Percentiles rank a stretch among this genome's conserved stretches.
phyloP scores from a whole-genome alignment of 2,797 vertebrate genomes.

The Serranus cabrilla region DNA sequence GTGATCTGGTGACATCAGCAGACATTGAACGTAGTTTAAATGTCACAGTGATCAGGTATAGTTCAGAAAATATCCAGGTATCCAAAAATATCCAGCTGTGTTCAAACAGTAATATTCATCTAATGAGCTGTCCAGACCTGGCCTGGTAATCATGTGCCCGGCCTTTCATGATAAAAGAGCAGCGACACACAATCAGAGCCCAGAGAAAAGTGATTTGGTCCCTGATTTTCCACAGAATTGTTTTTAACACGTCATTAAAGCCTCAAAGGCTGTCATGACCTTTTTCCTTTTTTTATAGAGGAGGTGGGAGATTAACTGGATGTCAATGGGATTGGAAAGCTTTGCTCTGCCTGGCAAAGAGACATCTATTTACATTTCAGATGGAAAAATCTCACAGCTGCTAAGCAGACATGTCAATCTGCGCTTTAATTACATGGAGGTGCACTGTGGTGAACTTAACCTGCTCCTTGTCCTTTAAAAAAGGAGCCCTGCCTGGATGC shows the following conservation, averaged over 20 bases:
- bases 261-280: slow-evolving; percentile 41
- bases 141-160: slow-evolving; percentile 21
- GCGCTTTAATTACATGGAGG: slow-evolving; percentile 28
- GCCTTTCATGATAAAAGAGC: slow-evolving; percentile 39
- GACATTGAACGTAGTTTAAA: background rate
- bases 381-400: slow-evolving; percentile 33
- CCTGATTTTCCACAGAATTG: slow-evolving; percentile 41
- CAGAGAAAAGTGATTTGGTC: slow-evolving; percentile 22
- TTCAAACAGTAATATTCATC: slow-evolving; percentile 36
- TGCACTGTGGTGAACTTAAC: slow-evolving; percentile 20
- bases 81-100: slow-evolving; percentile 8
- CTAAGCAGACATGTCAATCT: slow-evolving; percentile 23
- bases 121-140: slow-evolving; percentile 31
- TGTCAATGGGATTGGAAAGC: slow-evolving; percentile 10
- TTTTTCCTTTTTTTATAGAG: slow-evolving; percentile 16
- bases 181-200: slow-evolving; percentile 18
- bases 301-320: slow-evolving; percentile 23
- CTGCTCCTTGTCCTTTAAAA: slow-evolving; percentile 24
- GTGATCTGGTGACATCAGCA: slow-evolving; percentile 22
- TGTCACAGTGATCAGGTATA: background rate
- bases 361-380: slow-evolving; percentile 26
- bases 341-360: slow-evolving; percentile 19
- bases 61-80: slow-evolving; percentile 17
- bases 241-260: slow-evolving; percentile 65
- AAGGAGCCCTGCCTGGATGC: slow-evolving; percentile 29